Conservation (phyloP, 2,888 invertebrate genomes). For the Sepioteuthis lessoniana region DNA sequence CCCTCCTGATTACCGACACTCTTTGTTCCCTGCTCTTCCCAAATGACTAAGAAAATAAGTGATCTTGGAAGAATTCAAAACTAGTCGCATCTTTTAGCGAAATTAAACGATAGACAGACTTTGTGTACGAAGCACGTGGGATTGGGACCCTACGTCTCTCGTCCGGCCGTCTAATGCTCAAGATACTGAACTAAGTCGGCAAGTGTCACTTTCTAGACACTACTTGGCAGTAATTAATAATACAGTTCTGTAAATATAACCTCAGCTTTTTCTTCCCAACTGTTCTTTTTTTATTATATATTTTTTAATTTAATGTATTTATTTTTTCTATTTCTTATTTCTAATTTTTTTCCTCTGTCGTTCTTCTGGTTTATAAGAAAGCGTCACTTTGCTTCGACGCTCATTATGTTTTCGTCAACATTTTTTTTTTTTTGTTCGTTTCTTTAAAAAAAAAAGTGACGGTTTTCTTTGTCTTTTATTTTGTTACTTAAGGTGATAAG, state of each 20-base stretch:
- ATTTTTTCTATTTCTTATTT: neutral
- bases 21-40: too few relatives aligned
- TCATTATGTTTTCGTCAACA: too few relatives aligned
- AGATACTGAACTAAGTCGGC: neutral
- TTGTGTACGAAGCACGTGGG: neutral
- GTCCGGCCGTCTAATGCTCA: neutral
- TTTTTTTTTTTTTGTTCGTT: too few relatives aligned
- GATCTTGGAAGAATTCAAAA: too few relatives aligned
- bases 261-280: neutral
- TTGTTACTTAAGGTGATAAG: too few relatives aligned
- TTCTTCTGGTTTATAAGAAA: too few relatives aligned
- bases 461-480: too few relatives aligned
- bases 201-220: constrained; percentile 33
- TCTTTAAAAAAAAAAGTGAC: too few relatives aligned
- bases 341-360: neutral
- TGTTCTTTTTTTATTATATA: neutral
- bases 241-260: constrained; percentile 7
- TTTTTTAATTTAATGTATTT: neutral
- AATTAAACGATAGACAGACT: too few relatives aligned
- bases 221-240: constrained; percentile 21
- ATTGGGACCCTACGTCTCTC: neutral
- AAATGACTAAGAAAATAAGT: too few relatives aligned
- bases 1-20: too few relatives aligned
- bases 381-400: neutral
- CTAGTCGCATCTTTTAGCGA: too few relatives aligned